Evolutionary conservation across 2,888 invertebrate species (phyloP).

Genomic region (Phorcus lineatus): DNA sequence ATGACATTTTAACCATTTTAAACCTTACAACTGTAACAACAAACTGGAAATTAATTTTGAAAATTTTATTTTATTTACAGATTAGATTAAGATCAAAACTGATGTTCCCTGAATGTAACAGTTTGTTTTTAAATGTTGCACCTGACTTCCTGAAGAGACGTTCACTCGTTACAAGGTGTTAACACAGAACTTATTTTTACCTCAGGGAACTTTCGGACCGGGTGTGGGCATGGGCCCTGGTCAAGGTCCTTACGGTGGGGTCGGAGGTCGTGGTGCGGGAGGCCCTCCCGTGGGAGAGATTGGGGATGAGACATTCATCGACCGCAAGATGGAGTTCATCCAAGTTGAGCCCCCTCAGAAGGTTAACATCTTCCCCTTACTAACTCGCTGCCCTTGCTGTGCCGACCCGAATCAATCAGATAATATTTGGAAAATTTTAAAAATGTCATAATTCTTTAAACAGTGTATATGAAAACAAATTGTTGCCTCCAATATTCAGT

Average conservation of each 20-base stretch:
- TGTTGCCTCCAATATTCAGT: too few relatives aligned
- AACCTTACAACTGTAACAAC: too few relatives aligned
- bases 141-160: neutral
- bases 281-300: constrained; percentile 38
- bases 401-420: too few relatives aligned
- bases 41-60: too few relatives aligned
- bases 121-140: too few relatives aligned
- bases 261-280: constrained; percentile 32
- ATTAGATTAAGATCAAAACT: too few relatives aligned
- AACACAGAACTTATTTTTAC: neutral
- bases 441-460: too few relatives aligned
- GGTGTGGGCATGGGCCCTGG: constrained; percentile 1
- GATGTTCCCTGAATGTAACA: too few relatives aligned
- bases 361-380: constrained; percentile 39
- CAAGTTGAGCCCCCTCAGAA: constrained; percentile 54
- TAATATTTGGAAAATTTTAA: too few relatives aligned
- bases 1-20: too few relatives aligned
- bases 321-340: constrained; percentile 64
- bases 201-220: neutral
- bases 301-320: constrained; percentile 57
- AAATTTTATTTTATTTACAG: too few relatives aligned
- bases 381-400: neutral
- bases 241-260: constrained; percentile 30
- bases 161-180: neutral
- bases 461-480: too few relatives aligned